Evolutionary conservation across 2,113 vertebrate species (phyloP), one percentile per base, ranked within the genome.

Genomic region (Oncorhynchus kisutch): DNA sequence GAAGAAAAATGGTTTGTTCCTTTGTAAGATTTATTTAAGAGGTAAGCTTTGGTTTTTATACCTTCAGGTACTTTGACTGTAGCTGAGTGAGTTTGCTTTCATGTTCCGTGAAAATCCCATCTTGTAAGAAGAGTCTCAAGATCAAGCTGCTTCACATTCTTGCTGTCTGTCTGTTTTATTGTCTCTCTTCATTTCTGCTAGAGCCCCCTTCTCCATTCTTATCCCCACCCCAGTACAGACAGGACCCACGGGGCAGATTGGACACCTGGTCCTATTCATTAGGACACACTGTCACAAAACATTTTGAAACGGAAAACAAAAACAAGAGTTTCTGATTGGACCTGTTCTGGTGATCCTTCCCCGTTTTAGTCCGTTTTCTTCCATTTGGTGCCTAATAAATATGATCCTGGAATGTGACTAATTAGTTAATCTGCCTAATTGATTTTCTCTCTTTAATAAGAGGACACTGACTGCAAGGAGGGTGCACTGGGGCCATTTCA

Each of bases 161-260:
- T 18, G 14, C 57, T 60, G 57, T n/a, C 1, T 60, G 16, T 18
- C 16, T 60, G 57, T 18, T 60, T 60, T n/a, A 18, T 16, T n/a
- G n/a, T 16, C 57, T 60, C 16, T 16, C n/a, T 16, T 60, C 57
- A 60, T n/a, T 60, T 60, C 57, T 4, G 57, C 14, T 18, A n/a
- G n/a, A 16, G 57, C 18, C 4, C 7, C 4, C 18, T 5, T n/a
- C 16, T 2, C 16, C 16, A 64, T 7, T 16, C n/a, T 24, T 24
- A 24, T 0, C 14, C 12, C 51, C 16, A 54, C 14, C 51, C 14
- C 12, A 22, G 14, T 25, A 24, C n/a, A 6, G 31, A 48, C 59
- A 45, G 45, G 29, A 48, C 29, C 60, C 31, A 39, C 74, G n/a
- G 74, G 67, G 70, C 60, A 67, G 69, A 68, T 62, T 76, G 75